Base-by-base conservation (phyloP, 1,140 invertebrate genomes). In the Aphelenchoides avenae region DNA sequence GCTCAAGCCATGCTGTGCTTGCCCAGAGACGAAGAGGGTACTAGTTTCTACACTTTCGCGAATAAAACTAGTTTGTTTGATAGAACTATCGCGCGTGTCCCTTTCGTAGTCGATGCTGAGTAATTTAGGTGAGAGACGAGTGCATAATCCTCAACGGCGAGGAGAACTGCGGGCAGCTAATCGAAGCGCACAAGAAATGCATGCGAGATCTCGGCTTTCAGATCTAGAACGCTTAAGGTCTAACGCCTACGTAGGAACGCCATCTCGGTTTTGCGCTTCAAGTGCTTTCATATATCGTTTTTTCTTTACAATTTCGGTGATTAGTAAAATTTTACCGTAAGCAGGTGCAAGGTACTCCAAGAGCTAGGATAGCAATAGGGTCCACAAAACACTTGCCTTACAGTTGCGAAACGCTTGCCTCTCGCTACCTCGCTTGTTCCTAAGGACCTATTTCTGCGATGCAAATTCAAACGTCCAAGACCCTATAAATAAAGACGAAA, bases 181-280 rank as follows among this genome's bases (percentile, higher is more conserved):
- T 97, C 56, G 91, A 96, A 82, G 90, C 90, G 26, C 93, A 98
- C 77, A 92, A 91, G 81, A 84, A 87, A 68, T 97, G 93, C 80
- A 93, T 97, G 91, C 84, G 89, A 68, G 86, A 88, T 69, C 80
- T 89, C 80, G 93, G 93, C 47, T 98, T 97, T 77, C 92, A 95
- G 61, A 87, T 95, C 64, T 95, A 84, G 81, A 31, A 6, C 18
- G 0, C 5, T 24, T 59, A 9, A n/a, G 22, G n/a, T 49, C n/a
- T 49, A 43, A 49, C 27, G 50, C 39, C 4, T 3, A 7, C 26
- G 39, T 41, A n/a, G n/a, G n/a, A n/a, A n/a, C n/a, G n/a, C n/a
- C n/a, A n/a, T n/a, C n/a, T n/a, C n/a, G n/a, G n/a, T n/a, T n/a
- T n/a, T n/a, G n/a, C n/a, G n/a, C n/a, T n/a, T n/a, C n/a, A n/a